phyloP scores from a whole-genome alignment of 2,888 invertebrate genomes.

The Dicyrtoma fusca region DNA sequence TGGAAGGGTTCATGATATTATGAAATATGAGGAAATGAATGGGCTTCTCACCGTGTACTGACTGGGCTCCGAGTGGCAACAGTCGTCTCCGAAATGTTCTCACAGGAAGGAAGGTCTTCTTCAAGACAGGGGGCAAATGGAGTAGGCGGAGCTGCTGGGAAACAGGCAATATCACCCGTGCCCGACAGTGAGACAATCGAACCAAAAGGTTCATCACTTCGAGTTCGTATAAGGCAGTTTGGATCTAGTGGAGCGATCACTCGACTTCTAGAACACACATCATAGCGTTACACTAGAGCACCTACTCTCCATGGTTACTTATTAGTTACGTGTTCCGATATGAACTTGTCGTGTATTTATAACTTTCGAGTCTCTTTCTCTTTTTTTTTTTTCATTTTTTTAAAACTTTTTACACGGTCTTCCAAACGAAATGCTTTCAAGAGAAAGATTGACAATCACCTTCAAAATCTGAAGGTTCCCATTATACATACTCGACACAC shows the following conservation, averaged over 20 bases:
- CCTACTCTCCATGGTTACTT: slow-evolving; percentile 17
- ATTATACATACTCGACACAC: background rate
- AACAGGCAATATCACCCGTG: slow-evolving; percentile 54
- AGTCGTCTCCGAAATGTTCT: slow-evolving; percentile 18
- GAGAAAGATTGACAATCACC: slow-evolving; percentile 16
- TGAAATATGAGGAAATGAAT: slow-evolving; percentile 34
- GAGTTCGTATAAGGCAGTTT: slow-evolving; percentile 40
- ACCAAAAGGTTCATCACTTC: slow-evolving; percentile 55
- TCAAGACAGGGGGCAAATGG: slow-evolving; percentile 39
- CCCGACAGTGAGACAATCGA: slow-evolving; percentile 53
- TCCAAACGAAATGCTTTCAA: background rate
- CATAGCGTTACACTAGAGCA: slow-evolving; percentile 15
- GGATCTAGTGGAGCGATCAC: slow-evolving; percentile 51
- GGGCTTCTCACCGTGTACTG: slow-evolving; percentile 33
- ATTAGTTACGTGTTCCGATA: slow-evolving; percentile 15
- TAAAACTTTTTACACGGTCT: background rate
- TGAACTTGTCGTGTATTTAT: slow-evolving; percentile 24
- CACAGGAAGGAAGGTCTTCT: slow-evolving; percentile 35
- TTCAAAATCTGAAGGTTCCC: no score
- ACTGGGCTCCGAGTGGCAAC: slow-evolving; percentile 4
- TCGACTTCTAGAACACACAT: slow-evolving; percentile 36
- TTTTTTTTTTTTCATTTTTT: background rate
- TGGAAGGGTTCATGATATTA: slow-evolving; percentile 22
- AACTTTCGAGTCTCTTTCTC: background rate
- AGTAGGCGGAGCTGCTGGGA: slow-evolving; percentile 41